These are phyloP conservation scores for Micropterix aruncella DNA, from an alignment of 2,888 invertebrate species.

Conservation along the genomic window DNA sequence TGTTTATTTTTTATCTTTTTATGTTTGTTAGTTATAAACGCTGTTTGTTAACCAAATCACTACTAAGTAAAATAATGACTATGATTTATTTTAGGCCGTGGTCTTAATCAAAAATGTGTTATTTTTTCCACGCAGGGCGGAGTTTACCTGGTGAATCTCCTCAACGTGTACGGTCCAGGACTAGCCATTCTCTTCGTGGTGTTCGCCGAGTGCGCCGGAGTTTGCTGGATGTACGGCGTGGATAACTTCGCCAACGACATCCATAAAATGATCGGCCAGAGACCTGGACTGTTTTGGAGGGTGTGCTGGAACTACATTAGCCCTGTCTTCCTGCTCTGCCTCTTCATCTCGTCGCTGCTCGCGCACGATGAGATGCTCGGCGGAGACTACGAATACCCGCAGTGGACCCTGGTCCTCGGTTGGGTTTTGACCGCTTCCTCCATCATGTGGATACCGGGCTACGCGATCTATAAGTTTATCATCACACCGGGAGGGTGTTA, in stretches of 20 bases:
- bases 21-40: too few relatives aligned
- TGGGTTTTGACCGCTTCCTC: constrained; percentile 76
- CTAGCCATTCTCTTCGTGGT: constrained; percentile 81
- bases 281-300: constrained; percentile 67
- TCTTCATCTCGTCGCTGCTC: constrained; percentile 72
- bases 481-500: constrained; percentile 48
- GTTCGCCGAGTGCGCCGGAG: constrained; percentile 80
- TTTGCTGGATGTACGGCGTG: constrained; percentile 83
- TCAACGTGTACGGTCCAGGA: constrained; percentile 80
- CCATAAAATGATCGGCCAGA: constrained; percentile 68
- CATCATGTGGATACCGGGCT: constrained; percentile 71
- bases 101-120: too few relatives aligned
- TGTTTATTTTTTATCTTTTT: too few relatives aligned
- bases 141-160: constrained; percentile 70
- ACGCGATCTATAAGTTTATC: constrained; percentile 63
- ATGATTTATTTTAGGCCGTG: too few relatives aligned
- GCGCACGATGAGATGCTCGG: constrained; percentile 71
- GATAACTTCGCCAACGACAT: constrained; percentile 69
- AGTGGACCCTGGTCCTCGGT: constrained; percentile 70
- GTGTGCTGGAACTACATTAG: constrained; percentile 80
- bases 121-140: constrained; percentile 49
- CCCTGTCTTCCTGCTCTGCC: constrained; percentile 70
- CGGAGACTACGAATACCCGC: constrained; percentile 59
- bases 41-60: too few relatives aligned
- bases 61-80: too few relatives aligned